Evolutionary conservation across 2,113 vertebrate species (phyloP), one percentile per base, ranked within the genome.

Genomic region (Alligator sinensis): DNA sequence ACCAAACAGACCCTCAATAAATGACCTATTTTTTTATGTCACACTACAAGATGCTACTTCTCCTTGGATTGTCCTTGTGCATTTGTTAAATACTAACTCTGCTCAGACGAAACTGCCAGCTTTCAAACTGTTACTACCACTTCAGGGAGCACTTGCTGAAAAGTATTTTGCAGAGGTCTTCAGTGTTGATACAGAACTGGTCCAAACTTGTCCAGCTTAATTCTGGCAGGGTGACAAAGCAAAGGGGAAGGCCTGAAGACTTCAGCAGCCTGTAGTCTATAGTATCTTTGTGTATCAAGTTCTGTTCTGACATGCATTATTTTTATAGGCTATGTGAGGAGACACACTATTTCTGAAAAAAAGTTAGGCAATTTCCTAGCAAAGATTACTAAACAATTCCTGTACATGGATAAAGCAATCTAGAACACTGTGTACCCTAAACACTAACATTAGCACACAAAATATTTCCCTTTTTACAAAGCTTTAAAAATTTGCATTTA

Each of bases 131-230:
- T 24, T 54, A 93, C 63, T 61, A 55, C 3, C 25, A 28, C 66
- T 77, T 84, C 78, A 78, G 25, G 78, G 18, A 92, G 81, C 79
- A 96, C 55, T 83, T 92, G 82, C 89, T 91, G 28, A 80, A n/a
- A 82, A 81, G 25, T 54, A 30, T 30, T 88, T 81, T 82, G 47
- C 22, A 72, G 24, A 96, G 18, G 61, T 87, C 54, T 77, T 28
- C 34, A 76, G 66, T 84, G 28, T 58, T 86, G 90, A 62, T 30
- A 70, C 22, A 4, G 60, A 90, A 58, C 74, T 57, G 18, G 80
- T 28, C 6, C 78, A 89, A 66, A 82, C 57, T 60, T 38, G 34
- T 19, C 80, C 9, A 55, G 34, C 3, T 86, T 54, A 61, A 75
- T 11, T 58, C n/a, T 4, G 62, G 68, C 19, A 79, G 19, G 25